Conservation (phyloP, 2,113 vertebrate species). For the Mirza zaza region DNA sequence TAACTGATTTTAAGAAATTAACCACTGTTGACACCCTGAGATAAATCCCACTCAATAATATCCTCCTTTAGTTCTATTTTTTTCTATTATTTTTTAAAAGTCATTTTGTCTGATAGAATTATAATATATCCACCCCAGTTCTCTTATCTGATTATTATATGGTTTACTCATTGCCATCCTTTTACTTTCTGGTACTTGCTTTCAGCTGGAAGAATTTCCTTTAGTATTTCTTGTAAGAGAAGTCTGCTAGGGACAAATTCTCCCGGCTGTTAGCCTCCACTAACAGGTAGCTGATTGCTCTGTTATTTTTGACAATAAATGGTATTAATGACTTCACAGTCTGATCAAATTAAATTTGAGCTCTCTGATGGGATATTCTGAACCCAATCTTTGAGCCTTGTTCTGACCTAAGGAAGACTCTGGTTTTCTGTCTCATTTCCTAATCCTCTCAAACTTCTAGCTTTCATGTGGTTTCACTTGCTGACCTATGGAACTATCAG, state of each 20-base stretch:
- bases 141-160: not conserved
- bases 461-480: not conserved
- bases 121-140: not conserved
- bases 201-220: not conserved
- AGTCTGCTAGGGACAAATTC: not conserved
- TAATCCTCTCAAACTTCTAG: not conserved
- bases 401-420: not conserved
- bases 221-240: not conserved
- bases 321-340: not conserved
- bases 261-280: not conserved
- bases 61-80: not conserved
- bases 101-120: not conserved
- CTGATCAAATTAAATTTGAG: constrained; percentile 36
- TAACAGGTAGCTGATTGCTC: not conserved
- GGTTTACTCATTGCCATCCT: not conserved
- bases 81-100: not conserved
- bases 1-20: not conserved
- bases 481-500: not conserved
- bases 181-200: not conserved
- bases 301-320: constrained; percentile 26
- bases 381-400: not conserved
- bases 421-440: not conserved
- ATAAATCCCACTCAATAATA: not conserved
- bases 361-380: not conserved
- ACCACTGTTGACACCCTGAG: not conserved